Evolutionary conservation across 35 echinoderm and acorn worm species (phyloP).

Genomic region (Ptychodera flava): DNA sequence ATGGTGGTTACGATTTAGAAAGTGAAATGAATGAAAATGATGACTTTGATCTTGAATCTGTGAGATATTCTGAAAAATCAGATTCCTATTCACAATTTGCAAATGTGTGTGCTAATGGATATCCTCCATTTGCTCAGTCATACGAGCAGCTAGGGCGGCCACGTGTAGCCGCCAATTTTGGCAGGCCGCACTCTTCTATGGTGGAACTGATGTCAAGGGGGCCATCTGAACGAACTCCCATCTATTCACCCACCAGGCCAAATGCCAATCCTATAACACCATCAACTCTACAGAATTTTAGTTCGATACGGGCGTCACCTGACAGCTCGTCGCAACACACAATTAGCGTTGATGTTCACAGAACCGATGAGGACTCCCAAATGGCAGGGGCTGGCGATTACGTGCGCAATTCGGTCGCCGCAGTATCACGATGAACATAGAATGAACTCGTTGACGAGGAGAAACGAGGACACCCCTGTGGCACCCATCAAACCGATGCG

Average conservation of each 20-base stretch:
- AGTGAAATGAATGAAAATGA: too few species aligned
- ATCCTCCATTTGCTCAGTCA: not conserved
- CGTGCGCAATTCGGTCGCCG: not conserved
- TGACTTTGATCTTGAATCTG: too few species aligned
- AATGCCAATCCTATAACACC: not conserved
- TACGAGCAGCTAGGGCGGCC: not conserved
- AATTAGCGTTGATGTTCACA: not conserved
- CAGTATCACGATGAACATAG: not conserved
- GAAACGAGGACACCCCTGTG: not conserved
- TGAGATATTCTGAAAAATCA: too few species aligned
- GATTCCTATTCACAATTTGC: not conserved
- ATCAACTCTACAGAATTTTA: not conserved
- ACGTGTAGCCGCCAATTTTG: not conserved
- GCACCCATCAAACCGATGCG: not conserved
- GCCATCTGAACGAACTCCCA: not conserved
- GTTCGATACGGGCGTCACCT: not conserved
- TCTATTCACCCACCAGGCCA: not conserved
- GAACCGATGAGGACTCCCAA: not conserved
- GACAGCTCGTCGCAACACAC: not conserved
- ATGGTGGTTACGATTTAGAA: not conserved
- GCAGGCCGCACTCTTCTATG: not conserved
- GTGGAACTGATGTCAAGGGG: not conserved
- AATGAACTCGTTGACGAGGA: not conserved
- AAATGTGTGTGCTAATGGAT: not conserved
- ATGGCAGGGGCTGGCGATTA: not conserved